A percentile compares a stretch with the other conserved stretches of the same genome.
Evolutionary conservation across 2,888 invertebrate genomes (phyloP).

Genomic region (Silvanus unidentatus): DNA sequence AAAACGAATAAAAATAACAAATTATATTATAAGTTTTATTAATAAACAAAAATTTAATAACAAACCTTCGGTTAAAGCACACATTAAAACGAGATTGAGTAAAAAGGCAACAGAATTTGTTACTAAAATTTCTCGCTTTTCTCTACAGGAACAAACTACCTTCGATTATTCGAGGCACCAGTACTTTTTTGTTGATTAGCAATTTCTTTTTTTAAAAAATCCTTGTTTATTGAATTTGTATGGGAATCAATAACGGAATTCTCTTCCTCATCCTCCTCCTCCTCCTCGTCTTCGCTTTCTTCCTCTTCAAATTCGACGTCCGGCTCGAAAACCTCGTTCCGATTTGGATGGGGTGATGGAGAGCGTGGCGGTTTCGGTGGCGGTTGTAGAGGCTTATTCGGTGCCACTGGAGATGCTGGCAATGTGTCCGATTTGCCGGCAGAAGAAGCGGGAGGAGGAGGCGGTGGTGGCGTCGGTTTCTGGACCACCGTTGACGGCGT

Average conservation of each 20-base stretch:
- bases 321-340: constrained; percentile 28
- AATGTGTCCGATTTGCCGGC: no score
- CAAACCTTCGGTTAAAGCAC: no score
- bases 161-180: constrained; percentile 12
- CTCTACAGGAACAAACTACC: constrained; percentile 12
- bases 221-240: constrained; percentile 21
- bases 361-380: constrained; percentile 37
- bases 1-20: no score
- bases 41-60: no score
- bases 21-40: no score
- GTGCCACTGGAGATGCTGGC: constrained; percentile 4
- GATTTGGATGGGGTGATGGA: constrained; percentile 38
- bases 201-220: constrained; percentile 26
- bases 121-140: no score
- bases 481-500: no score
- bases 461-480: no score
- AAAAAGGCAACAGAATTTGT: no score
- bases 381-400: constrained; percentile 22
- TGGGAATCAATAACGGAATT: constrained; percentile 30
- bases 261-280: constrained; percentile 28
- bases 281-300: constrained; percentile 30
- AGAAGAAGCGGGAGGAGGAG: constrained; percentile 3
- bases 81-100: no score
- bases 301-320: constrained; percentile 34
- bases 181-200: constrained; percentile 11